These are phyloP conservation scores for Lampris incognitus DNA, from an alignment of 2,113 vertebrate genomes.

Conservation along the genomic window DNA sequence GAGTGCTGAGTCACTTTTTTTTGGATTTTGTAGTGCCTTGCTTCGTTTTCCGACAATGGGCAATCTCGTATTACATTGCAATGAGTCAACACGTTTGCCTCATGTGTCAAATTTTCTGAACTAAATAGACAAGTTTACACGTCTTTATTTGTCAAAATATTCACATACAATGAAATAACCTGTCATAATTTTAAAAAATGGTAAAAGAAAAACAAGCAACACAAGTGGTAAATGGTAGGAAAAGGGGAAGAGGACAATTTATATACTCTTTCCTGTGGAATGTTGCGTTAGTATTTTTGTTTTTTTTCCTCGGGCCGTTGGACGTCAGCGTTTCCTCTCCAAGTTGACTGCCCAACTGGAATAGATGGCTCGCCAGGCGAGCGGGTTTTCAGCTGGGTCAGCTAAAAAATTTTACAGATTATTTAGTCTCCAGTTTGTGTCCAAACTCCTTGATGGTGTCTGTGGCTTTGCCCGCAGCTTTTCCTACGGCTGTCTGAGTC, in stretches of 20 bases:
- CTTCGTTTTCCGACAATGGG: too few species aligned
- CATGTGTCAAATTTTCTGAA: constrained; percentile 33
- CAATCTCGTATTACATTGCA: too few species aligned
- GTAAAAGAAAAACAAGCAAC: constrained; percentile 3
- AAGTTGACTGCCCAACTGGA: constrained; percentile 16
- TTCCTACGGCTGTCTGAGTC: constrained; percentile 74
- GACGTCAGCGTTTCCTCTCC: constrained; percentile 26
- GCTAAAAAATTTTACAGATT: constrained; percentile 36
- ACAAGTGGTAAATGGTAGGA: constrained; percentile 20
- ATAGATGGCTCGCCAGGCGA: constrained; percentile 13
- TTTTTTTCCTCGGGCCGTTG: constrained; percentile 3
- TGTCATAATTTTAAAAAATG: background rate
- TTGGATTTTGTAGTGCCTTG: too few species aligned
- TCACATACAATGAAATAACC: constrained; percentile 39
- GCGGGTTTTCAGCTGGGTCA: constrained; percentile 13
- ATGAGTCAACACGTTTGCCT: too few species aligned
- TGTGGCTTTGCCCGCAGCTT: constrained; percentile 77
- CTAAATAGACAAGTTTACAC: constrained; percentile 21
- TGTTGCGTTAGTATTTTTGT: constrained; percentile 33
- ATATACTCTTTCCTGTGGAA: constrained; percentile 55
- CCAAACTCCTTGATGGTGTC: constrained; percentile 82
- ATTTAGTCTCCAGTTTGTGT: constrained; percentile 79
- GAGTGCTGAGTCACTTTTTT: too few species aligned
- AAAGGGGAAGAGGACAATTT: constrained; percentile 25
- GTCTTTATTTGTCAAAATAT: constrained; percentile 70